phyloP scores from a whole-genome alignment of 2,113 vertebrate genomes.

The Brachypteracias leptosomus region DNA sequence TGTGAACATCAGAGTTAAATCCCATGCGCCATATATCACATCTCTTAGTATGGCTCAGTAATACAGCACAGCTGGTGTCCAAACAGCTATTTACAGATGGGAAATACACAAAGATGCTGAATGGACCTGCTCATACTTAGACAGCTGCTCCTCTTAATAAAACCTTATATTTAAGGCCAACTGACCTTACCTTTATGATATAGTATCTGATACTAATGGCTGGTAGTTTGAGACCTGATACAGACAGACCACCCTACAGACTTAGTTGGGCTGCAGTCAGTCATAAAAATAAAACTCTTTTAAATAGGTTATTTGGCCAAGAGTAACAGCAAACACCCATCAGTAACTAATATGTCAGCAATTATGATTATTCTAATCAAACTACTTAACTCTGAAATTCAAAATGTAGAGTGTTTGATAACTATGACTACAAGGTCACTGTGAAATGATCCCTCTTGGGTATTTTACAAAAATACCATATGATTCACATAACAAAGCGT shows the following conservation, averaged over 20 bases:
- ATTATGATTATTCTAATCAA: background rate
- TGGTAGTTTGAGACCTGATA: background rate
- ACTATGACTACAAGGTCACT: background rate
- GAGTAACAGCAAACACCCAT: background rate
- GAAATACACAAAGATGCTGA: background rate
- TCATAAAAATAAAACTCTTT: background rate
- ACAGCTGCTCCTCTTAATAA: background rate
- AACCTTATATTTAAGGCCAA: background rate
- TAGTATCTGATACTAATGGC: background rate
- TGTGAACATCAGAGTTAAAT: background rate
- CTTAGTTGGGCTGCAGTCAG: background rate
- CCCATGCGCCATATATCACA: background rate
- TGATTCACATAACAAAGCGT: background rate
- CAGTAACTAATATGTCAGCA: background rate
- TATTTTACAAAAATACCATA: background rate
- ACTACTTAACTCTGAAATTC: background rate
- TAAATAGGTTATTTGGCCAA: background rate
- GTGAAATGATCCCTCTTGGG: background rate
- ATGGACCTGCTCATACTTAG: background rate
- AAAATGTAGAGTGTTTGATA: background rate
- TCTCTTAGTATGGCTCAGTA: background rate
- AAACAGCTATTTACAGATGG: background rate
- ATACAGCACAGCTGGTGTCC: background rate
- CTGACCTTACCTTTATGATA: background rate
- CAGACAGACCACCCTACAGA: background rate